phyloP scores from a whole-genome alignment of 1,140 invertebrate species.

The Apis laboriosa region DNA sequence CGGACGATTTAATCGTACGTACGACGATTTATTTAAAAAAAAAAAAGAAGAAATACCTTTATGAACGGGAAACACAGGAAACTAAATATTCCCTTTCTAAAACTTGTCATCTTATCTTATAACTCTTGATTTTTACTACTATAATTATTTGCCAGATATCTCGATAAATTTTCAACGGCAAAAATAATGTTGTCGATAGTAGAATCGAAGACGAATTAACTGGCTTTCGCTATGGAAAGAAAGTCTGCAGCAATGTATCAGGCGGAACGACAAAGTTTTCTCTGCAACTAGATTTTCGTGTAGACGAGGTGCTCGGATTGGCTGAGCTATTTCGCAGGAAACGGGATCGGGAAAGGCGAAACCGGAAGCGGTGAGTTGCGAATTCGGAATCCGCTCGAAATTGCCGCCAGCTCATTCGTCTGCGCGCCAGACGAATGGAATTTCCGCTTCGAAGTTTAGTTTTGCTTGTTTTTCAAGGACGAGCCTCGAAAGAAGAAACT shows the following conservation, averaged over 20 bases:
- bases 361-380: conserved; percentile 47
- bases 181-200: not conserved
- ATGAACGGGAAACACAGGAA: not conserved
- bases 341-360: conserved; percentile 47
- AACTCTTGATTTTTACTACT: not conserved
- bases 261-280: not conserved
- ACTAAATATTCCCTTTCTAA: not conserved
- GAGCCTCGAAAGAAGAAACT: not conserved
- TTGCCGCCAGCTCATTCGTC: conserved; percentile 35
- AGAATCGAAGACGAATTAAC: not conserved
- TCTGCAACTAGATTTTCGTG: conserved; percentile 39
- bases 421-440: conserved; percentile 41
- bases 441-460: conserved; percentile 41
- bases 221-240: not conserved
- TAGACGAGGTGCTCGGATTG: conserved; percentile 30
- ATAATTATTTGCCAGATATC: not conserved
- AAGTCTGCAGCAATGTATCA: conserved; percentile 16
- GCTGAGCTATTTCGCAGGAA: conserved; percentile 25
- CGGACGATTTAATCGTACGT: conserved; percentile 54
- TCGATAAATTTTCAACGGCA: not conserved
- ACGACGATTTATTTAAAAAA: not conserved
- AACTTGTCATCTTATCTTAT: not conserved
- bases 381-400: conserved; percentile 46
- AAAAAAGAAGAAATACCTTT: too few species aligned
- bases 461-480: conserved; percentile 36